Evolutionary conservation across 1,140 invertebrate genomes (phyloP).

Genomic region (Caenorhabditis tropicalis): DNA sequence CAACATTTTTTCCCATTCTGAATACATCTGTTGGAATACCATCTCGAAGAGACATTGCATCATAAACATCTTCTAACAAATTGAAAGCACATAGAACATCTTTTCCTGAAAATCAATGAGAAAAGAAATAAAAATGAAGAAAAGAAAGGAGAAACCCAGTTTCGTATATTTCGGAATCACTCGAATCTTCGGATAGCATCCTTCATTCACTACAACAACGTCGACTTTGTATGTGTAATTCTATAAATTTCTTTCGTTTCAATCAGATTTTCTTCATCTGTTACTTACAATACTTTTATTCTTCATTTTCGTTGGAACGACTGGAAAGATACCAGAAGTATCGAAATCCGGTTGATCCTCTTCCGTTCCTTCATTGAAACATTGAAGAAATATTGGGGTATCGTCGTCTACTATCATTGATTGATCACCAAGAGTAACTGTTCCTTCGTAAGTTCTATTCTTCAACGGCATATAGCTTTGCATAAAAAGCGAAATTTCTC

Average conservation of each 20-base stretch:
- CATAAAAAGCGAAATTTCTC: constrained; percentile 53
- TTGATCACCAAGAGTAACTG: background rate
- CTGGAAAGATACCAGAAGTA: constrained; percentile 11
- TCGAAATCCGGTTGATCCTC: background rate
- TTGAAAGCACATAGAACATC: constrained; percentile 38
- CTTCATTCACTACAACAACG: constrained; percentile 27
- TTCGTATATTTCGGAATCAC: background rate
- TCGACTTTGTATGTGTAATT: constrained; percentile 45
- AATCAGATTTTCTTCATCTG: background rate
- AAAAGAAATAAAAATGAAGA: background rate
- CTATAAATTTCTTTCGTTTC: background rate
- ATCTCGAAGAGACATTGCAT: background rate
- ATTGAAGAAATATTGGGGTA: background rate
- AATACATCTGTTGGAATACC: background rate
- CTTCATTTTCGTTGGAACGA: background rate
- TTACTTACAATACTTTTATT: background rate
- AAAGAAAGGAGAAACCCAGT: background rate
- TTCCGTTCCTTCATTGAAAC: background rate
- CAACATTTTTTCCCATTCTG: background rate
- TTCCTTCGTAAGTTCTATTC: constrained; percentile 36
- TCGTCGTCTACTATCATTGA: background rate
- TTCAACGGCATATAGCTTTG: background rate
- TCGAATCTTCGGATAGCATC: background rate
- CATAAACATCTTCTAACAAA: constrained; percentile 35
- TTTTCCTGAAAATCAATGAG: constrained; percentile 20